A percentile compares a stretch with the other conserved stretches of the same genome.
These are phyloP conservation scores for Flabesymbios commensalis DNA, from an alignment of 2,888 invertebrate genomes.

Conservation along the genomic window DNA sequence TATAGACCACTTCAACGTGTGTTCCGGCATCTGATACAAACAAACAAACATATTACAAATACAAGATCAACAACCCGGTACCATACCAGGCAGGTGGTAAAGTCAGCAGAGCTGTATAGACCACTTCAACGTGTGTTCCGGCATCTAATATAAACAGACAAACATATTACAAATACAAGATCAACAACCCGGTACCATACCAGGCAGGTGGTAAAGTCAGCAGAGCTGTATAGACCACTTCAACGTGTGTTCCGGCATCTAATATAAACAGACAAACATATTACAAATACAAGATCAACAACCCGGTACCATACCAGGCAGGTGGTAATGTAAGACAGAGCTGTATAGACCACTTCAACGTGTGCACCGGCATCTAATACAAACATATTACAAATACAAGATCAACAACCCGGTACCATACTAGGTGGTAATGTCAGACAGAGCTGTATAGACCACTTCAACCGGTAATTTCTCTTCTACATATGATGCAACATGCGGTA, in stretches of 20 bases:
- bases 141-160: background rate
- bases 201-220: slow-evolving; percentile 91
- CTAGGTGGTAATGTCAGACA: slow-evolving; percentile 91
- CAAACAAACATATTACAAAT: background rate
- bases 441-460: slow-evolving; percentile 90
- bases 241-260: slow-evolving; percentile 63
- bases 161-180: background rate
- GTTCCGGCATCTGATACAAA: slow-evolving; percentile 52
- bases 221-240: slow-evolving; percentile 93
- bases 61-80: too few species aligned
- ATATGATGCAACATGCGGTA: too few species aligned
- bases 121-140: slow-evolving; percentile 75
- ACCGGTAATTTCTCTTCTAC: slow-evolving; percentile 60
- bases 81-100: too few species aligned
- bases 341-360: slow-evolving; percentile 85
- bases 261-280: background rate
- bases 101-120: slow-evolving; percentile 88
- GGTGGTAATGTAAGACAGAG: slow-evolving; percentile 92
- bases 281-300: background rate
- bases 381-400: background rate
- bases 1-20: slow-evolving; percentile 81
- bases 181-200: too few species aligned
- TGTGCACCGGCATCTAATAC: slow-evolving; percentile 50
- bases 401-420: slow-evolving; percentile 68
- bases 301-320: too few species aligned